Base-by-base conservation (phyloP, 2,888 invertebrate species). In the Drosophila siamana region DNA sequence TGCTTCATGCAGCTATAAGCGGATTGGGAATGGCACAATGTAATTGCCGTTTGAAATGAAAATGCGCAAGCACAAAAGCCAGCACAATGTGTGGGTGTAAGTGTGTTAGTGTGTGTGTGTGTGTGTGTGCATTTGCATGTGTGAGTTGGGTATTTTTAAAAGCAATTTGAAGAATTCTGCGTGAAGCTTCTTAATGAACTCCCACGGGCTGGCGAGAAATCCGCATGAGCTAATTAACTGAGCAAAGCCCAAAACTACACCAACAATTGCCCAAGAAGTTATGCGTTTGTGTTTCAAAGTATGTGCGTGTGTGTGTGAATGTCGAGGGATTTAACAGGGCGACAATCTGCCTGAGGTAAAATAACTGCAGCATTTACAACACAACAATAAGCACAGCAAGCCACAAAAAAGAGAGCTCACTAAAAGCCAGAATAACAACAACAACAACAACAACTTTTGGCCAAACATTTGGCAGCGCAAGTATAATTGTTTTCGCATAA, bases 1-100 rank as follows among this genome's bases (percentile, higher is more conserved):
- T 30, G 30, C 30, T n/a, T 4, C 33, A 33, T n/a, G 33, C 46
- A 46, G 56, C 78, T 61, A 80, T 84, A 84, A 84, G 88, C 83
- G 80, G 83, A 84, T 84, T 88, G 86, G 52, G 67, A 74, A 71
- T 66, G 65, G 86, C 80, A 83, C 80, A 88, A 86, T 86, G 86
- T 84, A 83, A 76, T 83, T 71, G 66, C 68, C 44, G 65, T 82
- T 79, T 75, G 22, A 71, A 86, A 57, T 51, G 74, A 81, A 85
- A 82, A 68, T 67, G 62, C 67, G 73, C 55, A 63, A 61, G 63
- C 76, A 43, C 43, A 50, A 52, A 48, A 51, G 46, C 55, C 46
- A 36, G 43, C 38, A 13, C 6, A 50, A 36, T 38, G 16, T 44
- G 40, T 55, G 33, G 4, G 19, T 43, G n/a, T 47, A 13, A 2